Evolutionary conservation across 2,113 vertebrate species (phyloP).

Genomic region (Anthoscopus minutus): DNA sequence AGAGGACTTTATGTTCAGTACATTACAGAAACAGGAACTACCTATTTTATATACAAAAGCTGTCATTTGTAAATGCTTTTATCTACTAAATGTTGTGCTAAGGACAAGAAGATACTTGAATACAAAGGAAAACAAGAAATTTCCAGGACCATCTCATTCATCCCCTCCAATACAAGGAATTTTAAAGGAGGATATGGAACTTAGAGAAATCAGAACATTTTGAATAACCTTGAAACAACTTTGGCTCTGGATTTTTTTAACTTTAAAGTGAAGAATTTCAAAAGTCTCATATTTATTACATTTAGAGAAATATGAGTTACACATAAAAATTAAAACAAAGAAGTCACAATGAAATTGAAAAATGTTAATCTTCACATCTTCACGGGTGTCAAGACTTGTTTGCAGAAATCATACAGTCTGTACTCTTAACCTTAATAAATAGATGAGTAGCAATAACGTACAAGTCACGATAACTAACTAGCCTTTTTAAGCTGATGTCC

Average conservation of each 20-base stretch:
- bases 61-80: not conserved
- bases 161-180: rapidly evolving
- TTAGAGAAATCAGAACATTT: not conserved
- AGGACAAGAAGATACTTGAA: not conserved
- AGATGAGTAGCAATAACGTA: not conserved
- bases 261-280: not conserved
- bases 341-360: not conserved
- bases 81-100: not conserved
- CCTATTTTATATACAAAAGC: not conserved
- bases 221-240: not conserved
- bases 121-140: not conserved
- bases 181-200: not conserved
- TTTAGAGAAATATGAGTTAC: not conserved
- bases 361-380: not conserved
- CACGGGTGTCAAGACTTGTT: not conserved
- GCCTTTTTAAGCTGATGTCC: not conserved
- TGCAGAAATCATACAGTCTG: not conserved
- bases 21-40: not conserved
- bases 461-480: not conserved
- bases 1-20: not conserved
- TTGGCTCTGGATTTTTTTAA: not conserved
- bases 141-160: not conserved
- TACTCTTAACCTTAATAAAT: not conserved
- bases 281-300: not conserved
- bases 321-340: not conserved